Evolutionary conservation across 2,797 vertebrate genomes (phyloP), one percentile per base, ranked within the genome.

Genomic region (Urosaurus nigricauda): DNA sequence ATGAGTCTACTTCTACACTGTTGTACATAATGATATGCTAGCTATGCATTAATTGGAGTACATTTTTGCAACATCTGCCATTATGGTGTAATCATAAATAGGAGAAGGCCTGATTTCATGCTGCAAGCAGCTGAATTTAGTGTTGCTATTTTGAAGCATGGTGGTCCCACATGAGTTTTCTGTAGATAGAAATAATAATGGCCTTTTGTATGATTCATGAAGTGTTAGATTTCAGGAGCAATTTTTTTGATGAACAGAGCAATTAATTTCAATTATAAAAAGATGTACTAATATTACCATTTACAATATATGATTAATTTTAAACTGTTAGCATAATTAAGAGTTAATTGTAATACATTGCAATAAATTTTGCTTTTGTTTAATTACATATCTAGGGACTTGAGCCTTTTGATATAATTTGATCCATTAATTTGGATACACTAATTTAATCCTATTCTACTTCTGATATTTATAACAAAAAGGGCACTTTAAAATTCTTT

Each of bases 311-410:
- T 82, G 43, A 68, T 74, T 89, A 74, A 5, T 86, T 81, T 68
- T 77, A 9, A 75, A 24, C 73, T 87, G 43, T 74, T 81, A 81
- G 1, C 53, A 63, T 84, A 74, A 91, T 60, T 87, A 83, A 88
- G 83, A 88, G 79, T 65, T 78, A 73, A 81, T 73, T n/a, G 43
- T 87, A 87, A 75, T 87, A 14, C 29, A 47, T 2, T 86, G 73
- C 26, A 78, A 63, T 86, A 84, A 68, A 73, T 84, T 35, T 78
- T 68, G 60, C 32, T 86, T n/a, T 16, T 77, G 51, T 86, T 86
- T 70, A 86, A 86, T 79, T 53, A 65, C 53, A 17, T 60, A 12
- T 43, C 47, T 70, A 78, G 74, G 60, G 16, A 84, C 70, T 24
- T 40, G 29, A 79, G 60, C 5, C 19, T 56, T 70, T 71, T 71